Evolutionary conservation across 2,113 vertebrate species (phyloP).

Genomic region (Anarrhichthys ocellatus): DNA sequence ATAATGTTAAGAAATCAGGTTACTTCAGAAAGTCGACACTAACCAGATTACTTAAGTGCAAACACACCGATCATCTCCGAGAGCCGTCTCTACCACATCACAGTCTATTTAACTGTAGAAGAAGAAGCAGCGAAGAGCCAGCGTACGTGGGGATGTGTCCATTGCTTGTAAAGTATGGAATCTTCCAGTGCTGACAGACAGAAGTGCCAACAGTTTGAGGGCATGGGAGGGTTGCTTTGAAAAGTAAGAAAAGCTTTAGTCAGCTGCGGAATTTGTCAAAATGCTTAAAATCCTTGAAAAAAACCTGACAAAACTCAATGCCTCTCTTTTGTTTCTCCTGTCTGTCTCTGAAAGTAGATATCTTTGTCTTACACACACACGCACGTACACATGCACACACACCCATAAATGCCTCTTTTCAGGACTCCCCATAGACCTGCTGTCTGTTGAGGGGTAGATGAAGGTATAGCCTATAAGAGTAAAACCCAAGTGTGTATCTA

Average conservation of each 20-base stretch:
- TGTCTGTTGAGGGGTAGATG: constrained; percentile 66
- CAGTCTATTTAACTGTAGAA: neutral
- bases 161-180: neutral
- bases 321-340: constrained; percentile 31
- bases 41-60: neutral
- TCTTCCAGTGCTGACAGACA: constrained; percentile 43
- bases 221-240: constrained; percentile 25
- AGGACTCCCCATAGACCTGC: constrained; percentile 63
- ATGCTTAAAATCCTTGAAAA: constrained; percentile 35
- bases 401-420: constrained; percentile 32
- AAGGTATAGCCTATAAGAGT: constrained; percentile 47
- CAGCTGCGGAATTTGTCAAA: constrained; percentile 55
- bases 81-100: neutral
- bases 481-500: constrained; percentile 35
- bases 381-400: constrained; percentile 17
- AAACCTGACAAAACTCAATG: constrained; percentile 29
- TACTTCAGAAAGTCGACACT: neutral
- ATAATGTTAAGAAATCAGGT: neutral
- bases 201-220: constrained; percentile 28
- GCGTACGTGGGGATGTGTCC: neutral
- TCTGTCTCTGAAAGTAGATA: constrained; percentile 56
- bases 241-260: constrained; percentile 28
- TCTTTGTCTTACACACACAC: constrained; percentile 49
- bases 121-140: neutral
- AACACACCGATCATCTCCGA: neutral